These are phyloP conservation scores for Herpetotheres cachinnans DNA, from an alignment of 2,113 vertebrate species.

Conservation along the genomic window DNA sequence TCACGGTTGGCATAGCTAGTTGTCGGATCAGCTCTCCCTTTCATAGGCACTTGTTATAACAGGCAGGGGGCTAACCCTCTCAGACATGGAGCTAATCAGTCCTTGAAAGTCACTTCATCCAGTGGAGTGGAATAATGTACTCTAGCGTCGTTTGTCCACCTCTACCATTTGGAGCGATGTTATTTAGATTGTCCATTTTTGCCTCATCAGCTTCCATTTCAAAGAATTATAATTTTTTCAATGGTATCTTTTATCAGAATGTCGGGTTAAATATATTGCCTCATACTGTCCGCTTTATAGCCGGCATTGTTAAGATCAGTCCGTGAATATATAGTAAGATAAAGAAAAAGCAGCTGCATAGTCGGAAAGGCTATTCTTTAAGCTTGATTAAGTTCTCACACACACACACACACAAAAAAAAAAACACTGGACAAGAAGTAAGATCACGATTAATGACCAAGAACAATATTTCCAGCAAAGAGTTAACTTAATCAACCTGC, in stretches of 20 bases:
- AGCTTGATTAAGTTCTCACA: neutral
- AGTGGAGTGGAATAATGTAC: conserved; percentile 63
- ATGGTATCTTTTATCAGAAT: neutral
- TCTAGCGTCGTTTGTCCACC: conserved; percentile 42
- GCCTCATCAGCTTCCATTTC: conserved; percentile 45
- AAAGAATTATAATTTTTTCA: neutral
- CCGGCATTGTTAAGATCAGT: neutral
- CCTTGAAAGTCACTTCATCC: conserved; percentile 68
- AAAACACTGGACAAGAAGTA: neutral
- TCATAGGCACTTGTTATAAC: conserved; percentile 67
- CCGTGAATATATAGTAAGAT: neutral
- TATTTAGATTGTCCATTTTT: conserved; percentile 60
- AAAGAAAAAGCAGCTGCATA: neutral
- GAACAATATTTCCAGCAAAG: neutral
- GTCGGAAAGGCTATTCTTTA: neutral
- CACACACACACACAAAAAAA: neutral
- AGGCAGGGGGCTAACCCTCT: conserved; percentile 70
- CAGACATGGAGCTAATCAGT: conserved; percentile 71
- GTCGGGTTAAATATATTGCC: conserved; percentile 6
- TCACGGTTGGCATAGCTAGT: conserved; percentile 59
- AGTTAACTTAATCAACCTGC: neutral
- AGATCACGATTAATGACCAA: neutral
- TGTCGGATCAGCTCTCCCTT: conserved; percentile 65
- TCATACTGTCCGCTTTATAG: neutral
- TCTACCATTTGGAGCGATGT: conserved; percentile 23